These are phyloP conservation scores for Parnassius orleans DNA, from an alignment of 2,888 invertebrate species.

Conservation along the genomic window DNA sequence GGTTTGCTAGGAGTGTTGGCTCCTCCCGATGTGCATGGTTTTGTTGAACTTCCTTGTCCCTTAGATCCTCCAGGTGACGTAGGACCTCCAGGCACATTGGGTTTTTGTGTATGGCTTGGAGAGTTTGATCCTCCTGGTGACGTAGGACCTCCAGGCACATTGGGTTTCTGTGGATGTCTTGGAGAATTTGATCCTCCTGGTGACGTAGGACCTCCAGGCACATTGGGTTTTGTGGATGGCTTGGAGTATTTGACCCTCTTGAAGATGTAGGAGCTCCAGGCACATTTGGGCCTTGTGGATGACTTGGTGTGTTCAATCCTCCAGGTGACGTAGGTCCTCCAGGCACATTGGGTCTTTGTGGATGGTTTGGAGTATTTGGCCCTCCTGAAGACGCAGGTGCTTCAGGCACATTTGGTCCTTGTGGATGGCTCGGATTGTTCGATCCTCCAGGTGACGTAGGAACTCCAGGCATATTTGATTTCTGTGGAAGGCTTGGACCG, in stretches of 20 bases:
- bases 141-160: background rate
- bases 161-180: background rate
- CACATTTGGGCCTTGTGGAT: background rate
- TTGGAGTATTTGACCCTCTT: background rate
- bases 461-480: background rate
- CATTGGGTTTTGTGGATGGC: background rate
- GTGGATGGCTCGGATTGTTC: background rate
- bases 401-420: background rate
- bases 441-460: background rate
- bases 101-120: background rate
- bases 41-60: background rate
- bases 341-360: slow-evolving; percentile 2
- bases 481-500: background rate
- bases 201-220: background rate
- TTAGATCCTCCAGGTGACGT: background rate
- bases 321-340: background rate
- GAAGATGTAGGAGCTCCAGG: background rate
- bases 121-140: background rate
- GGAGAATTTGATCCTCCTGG: background rate
- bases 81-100: background rate
- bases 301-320: background rate
- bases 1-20: background rate
- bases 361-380: background rate
- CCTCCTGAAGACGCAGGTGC: background rate
- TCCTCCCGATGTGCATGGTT: background rate